Conservation (phyloP, 1,140 invertebrate genomes). For the Drosophila orosa region DNA sequence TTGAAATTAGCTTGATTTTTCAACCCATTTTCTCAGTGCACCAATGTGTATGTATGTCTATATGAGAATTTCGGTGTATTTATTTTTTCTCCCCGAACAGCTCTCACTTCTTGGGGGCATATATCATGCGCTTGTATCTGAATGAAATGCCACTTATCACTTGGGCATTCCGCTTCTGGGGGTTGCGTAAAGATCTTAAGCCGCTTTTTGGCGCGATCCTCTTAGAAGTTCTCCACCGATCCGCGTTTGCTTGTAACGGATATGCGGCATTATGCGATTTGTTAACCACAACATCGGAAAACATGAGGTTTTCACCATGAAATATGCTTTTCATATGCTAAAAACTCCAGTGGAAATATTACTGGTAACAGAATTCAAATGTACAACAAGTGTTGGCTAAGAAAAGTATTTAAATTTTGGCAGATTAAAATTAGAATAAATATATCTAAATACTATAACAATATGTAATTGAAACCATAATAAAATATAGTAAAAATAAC, state of each 20-base stretch:
- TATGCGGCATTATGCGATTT: slow-evolving; percentile 68
- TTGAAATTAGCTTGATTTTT: not conserved
- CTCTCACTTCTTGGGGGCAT: slow-evolving; percentile 31
- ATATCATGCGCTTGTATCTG: slow-evolving; percentile 65
- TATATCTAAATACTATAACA: not conserved
- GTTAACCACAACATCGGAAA: slow-evolving; percentile 16
- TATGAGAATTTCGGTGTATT: slow-evolving; percentile 57
- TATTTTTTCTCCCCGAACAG: slow-evolving; percentile 14
- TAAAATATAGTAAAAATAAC: not conserved
- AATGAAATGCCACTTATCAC: slow-evolving; percentile 80
- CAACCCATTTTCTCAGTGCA: not conserved
- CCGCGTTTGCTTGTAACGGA: slow-evolving; percentile 58
- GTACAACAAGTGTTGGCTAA: not conserved
- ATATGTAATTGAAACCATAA: not conserved
- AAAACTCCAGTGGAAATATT: slow-evolving; percentile 15
- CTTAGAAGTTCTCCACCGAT: slow-evolving; percentile 45
- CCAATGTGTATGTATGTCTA: slow-evolving; percentile 11
- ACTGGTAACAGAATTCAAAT: slow-evolving; percentile 1
- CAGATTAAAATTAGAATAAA: not conserved
- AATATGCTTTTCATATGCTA: slow-evolving; percentile 22
- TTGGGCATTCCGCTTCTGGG: slow-evolving; percentile 51
- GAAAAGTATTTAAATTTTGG: not conserved
- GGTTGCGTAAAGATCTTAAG: slow-evolving; percentile 73
- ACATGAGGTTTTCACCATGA: slow-evolving; percentile 19
- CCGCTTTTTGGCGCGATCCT: slow-evolving; percentile 65